phyloP scores from a whole-genome alignment of 2,113 vertebrate genomes.

The Pyxicephalus adspersus region DNA sequence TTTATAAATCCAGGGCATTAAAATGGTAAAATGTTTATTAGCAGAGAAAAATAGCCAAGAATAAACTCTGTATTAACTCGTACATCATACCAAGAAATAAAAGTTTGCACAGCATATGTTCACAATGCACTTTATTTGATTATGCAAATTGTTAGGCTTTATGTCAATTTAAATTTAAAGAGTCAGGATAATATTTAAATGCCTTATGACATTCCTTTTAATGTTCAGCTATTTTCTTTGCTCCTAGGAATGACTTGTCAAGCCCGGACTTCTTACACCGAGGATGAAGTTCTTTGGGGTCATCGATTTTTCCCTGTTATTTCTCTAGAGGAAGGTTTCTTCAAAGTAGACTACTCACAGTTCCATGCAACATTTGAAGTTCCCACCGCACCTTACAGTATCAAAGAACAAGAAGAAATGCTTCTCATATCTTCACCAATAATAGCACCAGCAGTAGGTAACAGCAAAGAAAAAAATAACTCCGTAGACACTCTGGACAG shows the following conservation, averaged over 20 bases:
- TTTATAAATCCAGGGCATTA: too few relatives aligned
- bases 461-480: slow-evolving; percentile 91
- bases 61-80: too few relatives aligned
- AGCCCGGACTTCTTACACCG: slow-evolving; percentile 95
- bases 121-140: too few relatives aligned
- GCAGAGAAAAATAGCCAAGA: too few relatives aligned
- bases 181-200: too few relatives aligned
- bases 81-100: too few relatives aligned
- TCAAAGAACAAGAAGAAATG: slow-evolving; percentile 96
- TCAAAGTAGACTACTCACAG: slow-evolving; percentile 99
- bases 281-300: slow-evolving; percentile 98
- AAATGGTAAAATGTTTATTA: too few relatives aligned
- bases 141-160: too few relatives aligned
- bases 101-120: too few relatives aligned
- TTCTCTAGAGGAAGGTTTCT: slow-evolving; percentile 97
- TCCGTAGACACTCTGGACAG: slow-evolving; percentile 94
- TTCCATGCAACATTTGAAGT: slow-evolving; percentile 98
- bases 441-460: slow-evolving; percentile 91
- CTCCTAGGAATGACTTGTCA: slow-evolving; percentile 96
- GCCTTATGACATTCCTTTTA: neutral
- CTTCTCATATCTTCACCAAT: slow-evolving; percentile 95
- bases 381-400: slow-evolving; percentile 91
- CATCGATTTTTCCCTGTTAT: slow-evolving; percentile 98
- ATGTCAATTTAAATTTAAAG: too few relatives aligned
- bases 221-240: slow-evolving; percentile 49